Evolutionary conservation across 1,140 invertebrate genomes (phyloP).

Genomic region (Drosophila melanogaster): DNA sequence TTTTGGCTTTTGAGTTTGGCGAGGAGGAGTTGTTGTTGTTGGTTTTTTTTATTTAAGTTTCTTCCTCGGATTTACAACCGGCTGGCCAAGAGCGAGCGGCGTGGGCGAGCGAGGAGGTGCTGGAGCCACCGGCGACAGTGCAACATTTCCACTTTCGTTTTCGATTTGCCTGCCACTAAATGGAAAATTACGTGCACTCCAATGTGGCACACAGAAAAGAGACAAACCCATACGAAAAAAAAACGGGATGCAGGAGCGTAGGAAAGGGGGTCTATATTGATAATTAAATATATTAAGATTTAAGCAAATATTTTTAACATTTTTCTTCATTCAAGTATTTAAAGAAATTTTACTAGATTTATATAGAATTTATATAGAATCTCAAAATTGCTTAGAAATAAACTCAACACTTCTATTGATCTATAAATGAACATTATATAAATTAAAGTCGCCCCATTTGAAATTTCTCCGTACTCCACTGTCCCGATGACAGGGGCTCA

Average conservation of each 20-base stretch:
- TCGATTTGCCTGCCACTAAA: slow-evolving; percentile 53
- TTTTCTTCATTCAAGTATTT: no score
- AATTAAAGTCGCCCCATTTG: background rate
- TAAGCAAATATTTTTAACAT: no score
- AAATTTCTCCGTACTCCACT: slow-evolving; percentile 29
- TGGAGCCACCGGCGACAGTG: slow-evolving; percentile 39
- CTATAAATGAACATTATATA: no score
- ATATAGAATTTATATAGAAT: no score
- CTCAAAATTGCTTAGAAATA: no score
- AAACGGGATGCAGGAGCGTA: background rate
- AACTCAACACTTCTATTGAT: no score
- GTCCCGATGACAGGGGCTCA: slow-evolving; percentile 1
- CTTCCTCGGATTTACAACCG: slow-evolving; percentile 22
- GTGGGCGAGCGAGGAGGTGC: slow-evolving; percentile 34
- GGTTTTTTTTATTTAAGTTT: slow-evolving; percentile 28
- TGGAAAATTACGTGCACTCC: slow-evolving; percentile 69
- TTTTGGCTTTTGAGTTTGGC: slow-evolving; percentile 33
- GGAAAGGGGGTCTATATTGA: background rate
- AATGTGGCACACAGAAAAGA: slow-evolving; percentile 60
- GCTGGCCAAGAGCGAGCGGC: slow-evolving; percentile 40
- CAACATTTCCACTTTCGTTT: slow-evolving; percentile 80
- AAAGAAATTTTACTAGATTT: no score
- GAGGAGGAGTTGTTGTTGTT: slow-evolving; percentile 6
- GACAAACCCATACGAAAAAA: slow-evolving; percentile 12
- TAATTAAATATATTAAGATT: no score